These are phyloP conservation scores for Meloidogyne chitwoodi DNA, from an alignment of 1,140 invertebrate species.

Conservation along the genomic window DNA sequence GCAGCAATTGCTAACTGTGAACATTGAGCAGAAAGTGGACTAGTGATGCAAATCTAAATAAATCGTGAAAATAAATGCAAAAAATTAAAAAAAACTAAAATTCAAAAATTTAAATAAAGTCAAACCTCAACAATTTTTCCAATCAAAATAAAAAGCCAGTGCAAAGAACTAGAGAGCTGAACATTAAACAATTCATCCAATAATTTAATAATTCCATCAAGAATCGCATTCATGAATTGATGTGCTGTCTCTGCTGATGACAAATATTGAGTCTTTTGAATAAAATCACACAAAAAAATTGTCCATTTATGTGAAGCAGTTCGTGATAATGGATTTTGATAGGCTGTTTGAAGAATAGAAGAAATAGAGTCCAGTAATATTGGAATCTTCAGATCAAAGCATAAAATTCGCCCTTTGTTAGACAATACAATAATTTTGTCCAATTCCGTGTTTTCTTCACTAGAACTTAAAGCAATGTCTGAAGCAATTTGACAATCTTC, in stretches of 20 bases:
- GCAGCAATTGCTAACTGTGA: not conserved
- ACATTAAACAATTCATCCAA: not conserved
- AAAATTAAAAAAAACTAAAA: not conserved
- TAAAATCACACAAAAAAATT: not conserved
- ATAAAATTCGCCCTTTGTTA: not conserved
- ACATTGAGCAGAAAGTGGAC: not conserved
- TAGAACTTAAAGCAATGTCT: not conserved
- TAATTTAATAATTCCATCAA: not conserved
- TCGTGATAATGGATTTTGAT: not conserved
- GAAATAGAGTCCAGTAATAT: not conserved
- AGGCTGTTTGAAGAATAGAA: not conserved
- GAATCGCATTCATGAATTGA: not conserved
- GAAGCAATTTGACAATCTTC: not conserved
- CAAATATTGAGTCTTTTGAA: not conserved
- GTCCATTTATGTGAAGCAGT: slow-evolving; percentile 13
- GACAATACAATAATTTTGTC: not conserved
- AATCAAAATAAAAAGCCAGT: slow-evolving; percentile 8
- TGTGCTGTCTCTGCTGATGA: not conserved
- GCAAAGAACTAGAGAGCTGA: not conserved
- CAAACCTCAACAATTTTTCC: not conserved
- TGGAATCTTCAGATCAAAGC: not conserved
- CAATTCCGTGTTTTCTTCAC: not conserved
- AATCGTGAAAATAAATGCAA: too few species aligned
- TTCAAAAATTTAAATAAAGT: not conserved
- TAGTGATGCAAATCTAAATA: not conserved